A percentile compares a stretch with the other conserved stretches of the same genome.
These are phyloP conservation scores for Morphnarchus princeps DNA, from an alignment of 2,113 vertebrate genomes.

Conservation along the genomic window DNA sequence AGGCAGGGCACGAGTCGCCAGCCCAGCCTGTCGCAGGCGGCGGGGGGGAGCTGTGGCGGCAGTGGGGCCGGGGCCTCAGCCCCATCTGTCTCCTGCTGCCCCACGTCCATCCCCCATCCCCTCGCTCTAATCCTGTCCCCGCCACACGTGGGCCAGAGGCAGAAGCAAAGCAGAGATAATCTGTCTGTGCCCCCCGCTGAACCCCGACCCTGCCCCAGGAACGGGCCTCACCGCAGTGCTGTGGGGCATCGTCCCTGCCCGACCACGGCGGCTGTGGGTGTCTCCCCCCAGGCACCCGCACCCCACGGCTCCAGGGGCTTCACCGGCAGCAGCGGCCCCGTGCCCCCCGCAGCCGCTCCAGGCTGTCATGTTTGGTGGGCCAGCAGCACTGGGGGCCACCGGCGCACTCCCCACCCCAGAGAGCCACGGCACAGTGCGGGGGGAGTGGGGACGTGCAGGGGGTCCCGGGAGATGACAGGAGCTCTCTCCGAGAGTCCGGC, in stretches of 20 bases:
- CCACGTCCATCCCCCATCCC: not conserved
- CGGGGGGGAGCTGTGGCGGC: not conserved
- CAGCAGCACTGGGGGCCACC: not conserved
- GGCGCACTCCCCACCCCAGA: rapidly evolving
- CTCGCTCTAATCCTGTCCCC: not conserved
- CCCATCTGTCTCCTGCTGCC: not conserved
- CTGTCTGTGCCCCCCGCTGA: not conserved
- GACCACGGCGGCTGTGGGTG: rapidly evolving
- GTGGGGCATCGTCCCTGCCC: rapidly evolving
- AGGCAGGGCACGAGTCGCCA: not conserved
- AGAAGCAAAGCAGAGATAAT: not conserved
- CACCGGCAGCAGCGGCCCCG: rapidly evolving
- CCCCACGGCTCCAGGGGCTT: not conserved
- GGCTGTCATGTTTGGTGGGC: rapidly evolving
- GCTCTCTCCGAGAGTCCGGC: not conserved
- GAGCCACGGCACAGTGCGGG: rapidly evolving
- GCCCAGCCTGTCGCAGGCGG: not conserved
- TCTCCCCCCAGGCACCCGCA: rapidly evolving
- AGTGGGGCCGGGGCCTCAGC: not conserved
- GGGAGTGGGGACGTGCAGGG: rapidly evolving
- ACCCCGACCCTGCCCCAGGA: rapidly evolving
- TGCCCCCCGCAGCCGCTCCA: rapidly evolving
- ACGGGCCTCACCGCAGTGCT: rapidly evolving
- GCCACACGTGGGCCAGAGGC: not conserved
- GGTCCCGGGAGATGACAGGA: not conserved